A percentile compares a stretch with the other conserved stretches of the same genome.
Conservation (phyloP, 2,113 vertebrate genomes). For the Myotis brandtii region DNA sequence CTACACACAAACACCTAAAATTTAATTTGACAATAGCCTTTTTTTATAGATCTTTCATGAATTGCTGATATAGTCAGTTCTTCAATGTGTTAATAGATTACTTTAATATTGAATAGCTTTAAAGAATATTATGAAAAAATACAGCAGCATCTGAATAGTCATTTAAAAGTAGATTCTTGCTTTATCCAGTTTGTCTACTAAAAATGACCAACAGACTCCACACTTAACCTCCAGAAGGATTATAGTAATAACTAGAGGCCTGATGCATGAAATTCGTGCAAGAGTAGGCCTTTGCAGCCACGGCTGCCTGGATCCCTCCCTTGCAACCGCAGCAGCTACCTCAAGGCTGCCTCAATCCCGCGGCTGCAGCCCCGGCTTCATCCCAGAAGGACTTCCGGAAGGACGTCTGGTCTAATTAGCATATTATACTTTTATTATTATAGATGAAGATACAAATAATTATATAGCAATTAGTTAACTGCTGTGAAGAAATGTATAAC, state of each 20-base stretch:
- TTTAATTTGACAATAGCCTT: not conserved
- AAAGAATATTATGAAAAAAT: not conserved
- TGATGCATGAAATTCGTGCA: too few species aligned
- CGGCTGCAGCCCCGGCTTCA: too few species aligned
- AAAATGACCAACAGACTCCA: not conserved
- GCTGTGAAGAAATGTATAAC: not conserved
- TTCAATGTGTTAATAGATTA: not conserved
- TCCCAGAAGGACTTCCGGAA: too few species aligned
- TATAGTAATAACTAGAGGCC: not conserved
- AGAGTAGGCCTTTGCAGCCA: too few species aligned
- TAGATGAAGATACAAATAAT: not conserved
- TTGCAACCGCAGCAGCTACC: too few species aligned
- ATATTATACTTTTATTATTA: too few species aligned
- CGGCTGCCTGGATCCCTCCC: too few species aligned
- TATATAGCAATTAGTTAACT: not conserved
- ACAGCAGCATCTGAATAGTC: not conserved
- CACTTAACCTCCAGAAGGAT: not conserved
- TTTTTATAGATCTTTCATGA: not conserved
- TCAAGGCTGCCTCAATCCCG: too few species aligned
- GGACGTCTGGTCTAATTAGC: too few species aligned
- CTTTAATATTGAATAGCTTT: not conserved
- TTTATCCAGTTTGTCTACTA: not conserved
- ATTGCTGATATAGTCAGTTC: not conserved
- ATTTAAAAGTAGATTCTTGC: not conserved
- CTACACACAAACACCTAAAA: not conserved